phyloP scores from a whole-genome alignment of 2,888 invertebrate genomes.

The Pterostichus madidus region DNA sequence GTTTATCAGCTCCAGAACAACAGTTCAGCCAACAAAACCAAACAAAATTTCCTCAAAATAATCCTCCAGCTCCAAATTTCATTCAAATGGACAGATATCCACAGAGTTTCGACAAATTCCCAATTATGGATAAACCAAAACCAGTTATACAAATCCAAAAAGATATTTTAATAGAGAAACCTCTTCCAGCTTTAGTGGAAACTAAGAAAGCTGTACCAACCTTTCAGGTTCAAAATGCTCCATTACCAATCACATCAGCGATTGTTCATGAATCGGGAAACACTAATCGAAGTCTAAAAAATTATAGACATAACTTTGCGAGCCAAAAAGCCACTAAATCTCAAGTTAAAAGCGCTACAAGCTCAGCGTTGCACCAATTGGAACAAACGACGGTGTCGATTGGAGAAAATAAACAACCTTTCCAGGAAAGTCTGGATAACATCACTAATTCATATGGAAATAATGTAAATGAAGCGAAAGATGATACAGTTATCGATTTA shows the following conservation, averaged over 20 bases:
- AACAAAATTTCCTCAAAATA: too few species aligned
- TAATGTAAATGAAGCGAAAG: not conserved
- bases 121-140: not conserved
- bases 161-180: not conserved
- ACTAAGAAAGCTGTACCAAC: slow-evolving; percentile 6
- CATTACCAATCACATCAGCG: slow-evolving; percentile 18
- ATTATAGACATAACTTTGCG: slow-evolving; percentile 68
- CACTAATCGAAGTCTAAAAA: slow-evolving; percentile 67
- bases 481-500: slow-evolving; percentile 68
- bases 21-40: slow-evolving; percentile 17
- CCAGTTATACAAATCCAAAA: too few species aligned
- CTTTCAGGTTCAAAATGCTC: slow-evolving; percentile 17
- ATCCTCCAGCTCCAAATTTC: not conserved
- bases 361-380: slow-evolving; percentile 74
- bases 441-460: slow-evolving; percentile 74
- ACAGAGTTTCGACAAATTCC: slow-evolving; percentile 39
- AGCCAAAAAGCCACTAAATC: slow-evolving; percentile 65
- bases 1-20: not conserved
- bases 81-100: not conserved
- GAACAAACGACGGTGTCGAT: slow-evolving; percentile 75
- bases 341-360: slow-evolving; percentile 50
- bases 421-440: slow-evolving; percentile 75
- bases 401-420: slow-evolving; percentile 74
- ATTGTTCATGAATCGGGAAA: slow-evolving; percentile 57
- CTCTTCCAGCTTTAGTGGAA: not conserved